Evolutionary conservation across 2,113 vertebrate genomes (phyloP).

Genomic region (Melanotaenia duboulayi): DNA sequence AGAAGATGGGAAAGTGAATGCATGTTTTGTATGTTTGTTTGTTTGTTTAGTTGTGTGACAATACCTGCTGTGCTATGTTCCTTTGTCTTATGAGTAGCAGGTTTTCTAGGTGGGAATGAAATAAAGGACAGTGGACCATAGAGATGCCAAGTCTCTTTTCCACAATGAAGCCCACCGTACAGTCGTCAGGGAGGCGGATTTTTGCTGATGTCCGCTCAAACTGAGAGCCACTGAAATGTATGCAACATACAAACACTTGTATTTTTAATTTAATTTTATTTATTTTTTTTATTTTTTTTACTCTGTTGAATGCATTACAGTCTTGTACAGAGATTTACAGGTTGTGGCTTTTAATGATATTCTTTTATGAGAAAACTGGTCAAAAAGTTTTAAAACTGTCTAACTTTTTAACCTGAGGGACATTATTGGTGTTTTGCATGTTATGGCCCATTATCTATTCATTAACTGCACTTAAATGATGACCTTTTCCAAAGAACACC

Average conservation of each 20-base stretch:
- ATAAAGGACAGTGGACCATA: constrained; percentile 86
- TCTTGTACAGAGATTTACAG: background rate
- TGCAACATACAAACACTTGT: background rate
- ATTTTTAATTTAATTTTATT: too few species aligned
- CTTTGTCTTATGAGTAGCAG: constrained; percentile 83
- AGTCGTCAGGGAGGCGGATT: constrained; percentile 93
- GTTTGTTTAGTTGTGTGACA: background rate
- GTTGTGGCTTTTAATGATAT: background rate
- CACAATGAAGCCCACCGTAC: constrained; percentile 92
- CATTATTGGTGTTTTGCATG: constrained; percentile 18
- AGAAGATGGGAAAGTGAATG: background rate
- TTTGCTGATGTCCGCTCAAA: constrained; percentile 87
- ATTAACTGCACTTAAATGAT: constrained; percentile 32
- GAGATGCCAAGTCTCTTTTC: constrained; percentile 85
- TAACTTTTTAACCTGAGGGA: background rate
- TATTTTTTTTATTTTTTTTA: background rate
- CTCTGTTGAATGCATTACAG: too few species aligned
- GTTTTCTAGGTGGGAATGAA: constrained; percentile 95
- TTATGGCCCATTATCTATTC: constrained; percentile 27
- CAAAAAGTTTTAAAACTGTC: constrained; percentile 1
- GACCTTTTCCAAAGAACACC: constrained; percentile 49
- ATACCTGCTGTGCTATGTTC: constrained; percentile 73
- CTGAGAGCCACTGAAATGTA: constrained; percentile 78
- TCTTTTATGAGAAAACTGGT: background rate
- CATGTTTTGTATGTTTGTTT: background rate